Conservation (phyloP, 2,797 vertebrate genomes). For the Chromis chromis region DNA sequence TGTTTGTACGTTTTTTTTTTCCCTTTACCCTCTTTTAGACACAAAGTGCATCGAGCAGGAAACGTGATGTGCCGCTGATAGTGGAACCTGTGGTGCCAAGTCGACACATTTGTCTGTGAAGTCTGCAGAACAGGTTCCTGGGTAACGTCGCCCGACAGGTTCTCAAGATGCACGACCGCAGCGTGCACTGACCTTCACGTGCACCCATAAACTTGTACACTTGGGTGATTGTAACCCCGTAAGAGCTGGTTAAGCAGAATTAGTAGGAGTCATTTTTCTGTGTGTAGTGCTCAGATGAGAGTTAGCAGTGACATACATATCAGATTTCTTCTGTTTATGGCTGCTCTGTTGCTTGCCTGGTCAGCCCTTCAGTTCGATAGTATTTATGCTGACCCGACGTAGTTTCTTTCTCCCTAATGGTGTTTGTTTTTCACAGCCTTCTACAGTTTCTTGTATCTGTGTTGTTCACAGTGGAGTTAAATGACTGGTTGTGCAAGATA, state of each 20-base stretch:
- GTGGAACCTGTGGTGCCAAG: constrained; percentile 53
- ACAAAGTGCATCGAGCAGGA: constrained; percentile 59
- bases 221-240: constrained; percentile 21
- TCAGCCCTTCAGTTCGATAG: constrained; percentile 61
- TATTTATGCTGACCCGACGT: constrained; percentile 65
- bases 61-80: constrained; percentile 64
- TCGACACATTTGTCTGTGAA: constrained; percentile 63
- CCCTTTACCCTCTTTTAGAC: constrained; percentile 15
- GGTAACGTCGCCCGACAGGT: constrained; percentile 23
- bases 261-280: neutral
- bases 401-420: constrained; percentile 52
- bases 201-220: constrained; percentile 36
- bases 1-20: constrained; percentile 19
- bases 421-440: constrained; percentile 60
- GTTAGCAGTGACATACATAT: constrained; percentile 44
- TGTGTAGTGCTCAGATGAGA: constrained; percentile 6
- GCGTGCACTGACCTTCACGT: constrained; percentile 32
- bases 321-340: constrained; percentile 46
- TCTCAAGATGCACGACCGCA: constrained; percentile 25
- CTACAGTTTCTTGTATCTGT: constrained; percentile 29
- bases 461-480: constrained; percentile 44
- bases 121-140: constrained; percentile 44
- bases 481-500: constrained; percentile 43
- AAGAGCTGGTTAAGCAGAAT: constrained; percentile 26
- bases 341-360: constrained; percentile 52